Conservation (phyloP, 2,113 vertebrate genomes). For the Pelmatolapia mariae region DNA sequence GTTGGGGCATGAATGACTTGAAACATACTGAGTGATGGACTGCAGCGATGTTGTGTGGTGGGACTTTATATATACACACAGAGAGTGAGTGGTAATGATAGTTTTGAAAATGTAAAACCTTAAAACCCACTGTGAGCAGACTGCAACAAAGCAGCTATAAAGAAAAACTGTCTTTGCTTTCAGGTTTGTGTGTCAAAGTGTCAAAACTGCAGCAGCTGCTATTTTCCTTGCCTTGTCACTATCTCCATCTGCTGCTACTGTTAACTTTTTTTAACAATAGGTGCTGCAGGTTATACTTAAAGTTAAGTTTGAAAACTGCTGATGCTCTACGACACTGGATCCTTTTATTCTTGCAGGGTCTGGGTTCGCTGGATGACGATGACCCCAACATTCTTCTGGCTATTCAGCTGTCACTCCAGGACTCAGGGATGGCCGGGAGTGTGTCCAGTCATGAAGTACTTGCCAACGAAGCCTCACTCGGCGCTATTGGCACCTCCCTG, state of each 20-base stretch:
- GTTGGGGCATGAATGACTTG: background rate
- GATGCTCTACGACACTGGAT: background rate
- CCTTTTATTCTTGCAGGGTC: conserved; percentile 69
- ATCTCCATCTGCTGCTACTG: background rate
- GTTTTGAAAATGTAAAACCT: background rate
- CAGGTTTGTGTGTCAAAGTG: background rate
- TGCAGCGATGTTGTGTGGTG: background rate
- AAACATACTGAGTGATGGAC: background rate
- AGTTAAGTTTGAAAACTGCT: background rate
- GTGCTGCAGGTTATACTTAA: background rate
- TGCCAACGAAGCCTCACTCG: conserved; percentile 82
- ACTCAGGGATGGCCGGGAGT: conserved; percentile 80
- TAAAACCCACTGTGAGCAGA: background rate
- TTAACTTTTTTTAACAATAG: background rate
- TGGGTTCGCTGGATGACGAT: conserved; percentile 93
- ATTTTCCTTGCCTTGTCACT: background rate
- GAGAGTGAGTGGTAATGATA: background rate
- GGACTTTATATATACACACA: background rate
- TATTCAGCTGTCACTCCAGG: conserved; percentile 96
- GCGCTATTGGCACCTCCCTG: conserved; percentile 92
- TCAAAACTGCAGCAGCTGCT: background rate
- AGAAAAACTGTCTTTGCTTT: background rate
- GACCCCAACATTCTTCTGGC: conserved; percentile 96
- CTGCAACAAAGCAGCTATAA: background rate
- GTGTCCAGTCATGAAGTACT: conserved; percentile 80